These are phyloP conservation scores for Caenorhabditis sp. DNA, from an alignment of 2,888 invertebrate genomes.

Conservation along the genomic window DNA sequence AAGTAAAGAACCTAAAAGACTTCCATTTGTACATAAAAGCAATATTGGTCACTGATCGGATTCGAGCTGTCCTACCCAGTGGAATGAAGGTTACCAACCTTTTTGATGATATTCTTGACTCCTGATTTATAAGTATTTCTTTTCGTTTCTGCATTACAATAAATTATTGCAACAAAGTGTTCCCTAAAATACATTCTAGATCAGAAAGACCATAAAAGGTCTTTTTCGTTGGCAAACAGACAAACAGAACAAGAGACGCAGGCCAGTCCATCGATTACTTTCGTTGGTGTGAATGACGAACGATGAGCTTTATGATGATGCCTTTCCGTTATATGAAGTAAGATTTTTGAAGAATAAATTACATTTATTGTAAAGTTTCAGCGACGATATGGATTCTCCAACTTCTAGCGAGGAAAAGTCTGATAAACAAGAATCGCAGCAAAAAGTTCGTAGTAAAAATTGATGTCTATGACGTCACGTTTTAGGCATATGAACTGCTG, in stretches of 20 bases:
- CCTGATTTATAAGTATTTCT: not conserved
- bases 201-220: not conserved
- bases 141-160: not conserved
- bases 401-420: not conserved
- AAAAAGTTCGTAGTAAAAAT: not conserved
- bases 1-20: slow-evolving; percentile 16
- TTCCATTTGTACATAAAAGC: not conserved
- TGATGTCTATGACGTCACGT: not conserved
- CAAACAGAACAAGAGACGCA: slow-evolving; percentile 6
- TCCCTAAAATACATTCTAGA: not conserved
- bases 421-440: not conserved
- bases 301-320: slow-evolving; percentile 33
- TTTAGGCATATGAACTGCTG: slow-evolving; percentile 33
- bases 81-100: not conserved
- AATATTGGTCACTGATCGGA: not conserved
- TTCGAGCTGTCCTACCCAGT: not conserved
- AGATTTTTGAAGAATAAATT: not conserved
- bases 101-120: slow-evolving; percentile 8
- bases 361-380: too few species aligned
- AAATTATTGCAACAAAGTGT: not conserved
- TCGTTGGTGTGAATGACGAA: not conserved
- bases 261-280: slow-evolving; percentile 14
- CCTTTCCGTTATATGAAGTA: slow-evolving; percentile 22
- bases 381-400: slow-evolving; percentile 5
- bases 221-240: slow-evolving; percentile 14